Conservation (phyloP, 1,140 invertebrate species). For the Adoxophyes honmai region DNA sequence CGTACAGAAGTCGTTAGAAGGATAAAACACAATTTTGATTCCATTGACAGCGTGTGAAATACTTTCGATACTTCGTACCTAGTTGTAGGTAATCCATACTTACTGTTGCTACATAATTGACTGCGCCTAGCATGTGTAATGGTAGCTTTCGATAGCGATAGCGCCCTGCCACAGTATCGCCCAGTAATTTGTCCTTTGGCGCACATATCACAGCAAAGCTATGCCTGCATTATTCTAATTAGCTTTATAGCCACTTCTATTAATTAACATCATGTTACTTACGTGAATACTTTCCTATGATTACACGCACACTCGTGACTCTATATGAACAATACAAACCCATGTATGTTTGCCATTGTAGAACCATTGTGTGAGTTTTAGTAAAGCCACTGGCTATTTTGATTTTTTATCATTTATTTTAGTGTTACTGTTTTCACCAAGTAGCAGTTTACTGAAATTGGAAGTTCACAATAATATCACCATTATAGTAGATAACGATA, state of each 20-base stretch:
- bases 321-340: too few relatives aligned
- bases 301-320: conserved; percentile 5
- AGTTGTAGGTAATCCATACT: too few relatives aligned
- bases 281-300: conserved; percentile 21
- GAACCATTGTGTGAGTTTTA: not conserved
- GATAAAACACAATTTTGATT: too few relatives aligned
- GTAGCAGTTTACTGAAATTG: conserved; percentile 39
- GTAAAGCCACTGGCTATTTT: not conserved
- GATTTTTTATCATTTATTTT: conserved; percentile 13
- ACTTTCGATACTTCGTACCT: too few relatives aligned
- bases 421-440: conserved; percentile 23
- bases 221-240: conserved; percentile 57
- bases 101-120: conserved; percentile 19
- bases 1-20: too few relatives aligned
- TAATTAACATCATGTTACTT: conserved; percentile 32
- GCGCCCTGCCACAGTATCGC: not conserved
- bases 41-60: too few relatives aligned
- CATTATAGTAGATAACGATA: conserved; percentile 42
- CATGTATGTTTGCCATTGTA: too few relatives aligned
- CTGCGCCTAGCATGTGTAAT: conserved; percentile 33
- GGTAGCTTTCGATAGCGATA: not conserved
- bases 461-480: conserved; percentile 49
- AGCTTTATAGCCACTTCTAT: conserved; percentile 39
- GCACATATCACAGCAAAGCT: conserved; percentile 16
- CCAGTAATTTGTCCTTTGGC: conserved; percentile 4